phyloP scores from a whole-genome alignment of 2,888 invertebrate genomes.

The Tinea trinotella region DNA sequence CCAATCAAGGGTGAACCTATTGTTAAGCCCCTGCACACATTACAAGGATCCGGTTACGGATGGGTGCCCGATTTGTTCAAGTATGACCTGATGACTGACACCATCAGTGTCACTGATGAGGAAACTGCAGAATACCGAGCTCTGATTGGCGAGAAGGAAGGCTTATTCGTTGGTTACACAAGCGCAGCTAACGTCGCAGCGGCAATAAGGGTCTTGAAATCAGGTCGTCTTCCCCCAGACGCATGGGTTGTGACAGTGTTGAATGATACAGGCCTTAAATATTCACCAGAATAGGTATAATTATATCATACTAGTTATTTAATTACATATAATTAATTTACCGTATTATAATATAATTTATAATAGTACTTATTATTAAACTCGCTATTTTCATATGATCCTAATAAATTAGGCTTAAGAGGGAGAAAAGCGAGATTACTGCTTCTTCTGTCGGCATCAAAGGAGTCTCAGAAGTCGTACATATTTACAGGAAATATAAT shows the following conservation, averaged over 20 bases:
- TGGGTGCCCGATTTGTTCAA: constrained; percentile 53
- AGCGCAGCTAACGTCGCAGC: constrained; percentile 62
- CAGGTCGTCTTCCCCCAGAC: constrained; percentile 47
- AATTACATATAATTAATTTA: constrained; percentile 1
- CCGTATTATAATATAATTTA: background rate
- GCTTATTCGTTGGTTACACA: constrained; percentile 58
- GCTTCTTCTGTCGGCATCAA: constrained; percentile 3
- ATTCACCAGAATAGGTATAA: constrained; percentile 37
- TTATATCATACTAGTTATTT: background rate
- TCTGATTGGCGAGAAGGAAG: constrained; percentile 52
- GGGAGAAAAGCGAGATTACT: background rate
- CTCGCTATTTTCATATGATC: background rate
- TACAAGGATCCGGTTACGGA: constrained; percentile 62
- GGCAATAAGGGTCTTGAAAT: constrained; percentile 50
- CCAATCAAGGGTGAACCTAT: constrained; percentile 51
- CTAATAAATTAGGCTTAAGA: background rate
- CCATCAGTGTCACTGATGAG: constrained; percentile 51
- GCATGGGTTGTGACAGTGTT: constrained; percentile 58
- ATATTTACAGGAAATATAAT: background rate
- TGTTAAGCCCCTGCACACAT: constrained; percentile 55
- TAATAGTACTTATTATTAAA: background rate
- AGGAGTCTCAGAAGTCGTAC: constrained; percentile 5
- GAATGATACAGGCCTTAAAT: constrained; percentile 55
- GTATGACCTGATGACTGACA: constrained; percentile 51
- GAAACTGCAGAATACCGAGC: constrained; percentile 47